phyloP scores from a whole-genome alignment of 2,888 invertebrate species.

The Andrena bicolor region DNA sequence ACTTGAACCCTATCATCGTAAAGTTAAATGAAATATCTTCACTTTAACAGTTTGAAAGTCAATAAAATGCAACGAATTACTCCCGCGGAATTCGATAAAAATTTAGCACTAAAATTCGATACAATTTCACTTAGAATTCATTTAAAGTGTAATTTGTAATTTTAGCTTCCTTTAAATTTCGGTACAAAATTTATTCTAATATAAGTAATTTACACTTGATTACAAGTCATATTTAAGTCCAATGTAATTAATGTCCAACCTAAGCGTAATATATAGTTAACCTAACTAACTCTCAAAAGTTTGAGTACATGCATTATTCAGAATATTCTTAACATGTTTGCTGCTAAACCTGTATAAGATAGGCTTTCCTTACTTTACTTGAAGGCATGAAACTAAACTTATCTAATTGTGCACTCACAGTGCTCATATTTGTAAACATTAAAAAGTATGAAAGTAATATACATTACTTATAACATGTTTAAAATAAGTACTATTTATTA shows the following conservation, averaged over 20 bases:
- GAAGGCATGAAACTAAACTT: background rate
- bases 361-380: background rate
- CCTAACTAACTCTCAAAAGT: background rate
- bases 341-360: background rate
- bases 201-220: background rate
- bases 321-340: background rate
- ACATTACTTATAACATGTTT: too few relatives aligned
- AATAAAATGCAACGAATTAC: background rate
- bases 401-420: background rate
- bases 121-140: slow-evolving; percentile 6
- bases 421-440: background rate
- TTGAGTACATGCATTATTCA: background rate
- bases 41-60: background rate
- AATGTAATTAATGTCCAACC: background rate
- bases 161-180: background rate
- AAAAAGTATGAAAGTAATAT: too few relatives aligned
- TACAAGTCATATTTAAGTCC: background rate
- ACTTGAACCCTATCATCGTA: background rate
- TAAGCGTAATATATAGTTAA: background rate
- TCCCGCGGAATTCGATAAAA: background rate
- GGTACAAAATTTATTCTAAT: background rate
- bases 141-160: slow-evolving; percentile 19
- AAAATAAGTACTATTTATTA: too few relatives aligned
- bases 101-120: background rate
- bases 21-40: slow-evolving; percentile 7